Conservation (phyloP, 2,113 vertebrate genomes). For the Pomatorhinus ruficollis region DNA sequence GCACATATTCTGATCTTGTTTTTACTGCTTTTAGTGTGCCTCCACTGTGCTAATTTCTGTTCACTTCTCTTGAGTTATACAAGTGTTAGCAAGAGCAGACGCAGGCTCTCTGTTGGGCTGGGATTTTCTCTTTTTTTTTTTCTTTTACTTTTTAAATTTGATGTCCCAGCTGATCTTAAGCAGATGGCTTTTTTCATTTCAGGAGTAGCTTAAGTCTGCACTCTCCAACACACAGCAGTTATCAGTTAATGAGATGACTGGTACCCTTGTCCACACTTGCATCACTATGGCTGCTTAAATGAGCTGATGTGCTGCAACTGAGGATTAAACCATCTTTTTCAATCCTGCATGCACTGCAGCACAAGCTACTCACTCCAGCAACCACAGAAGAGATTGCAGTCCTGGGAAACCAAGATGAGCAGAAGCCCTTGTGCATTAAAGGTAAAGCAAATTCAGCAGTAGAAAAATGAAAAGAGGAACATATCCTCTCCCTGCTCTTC, state of each 20-base stretch:
- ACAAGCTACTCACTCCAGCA: constrained; percentile 46
- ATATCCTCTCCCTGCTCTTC: background rate
- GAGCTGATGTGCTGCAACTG: constrained; percentile 42
- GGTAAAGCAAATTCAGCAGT: background rate
- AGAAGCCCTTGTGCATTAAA: background rate
- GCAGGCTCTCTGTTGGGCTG: background rate
- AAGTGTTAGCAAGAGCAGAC: background rate
- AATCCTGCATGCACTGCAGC: constrained; percentile 51
- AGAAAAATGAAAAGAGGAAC: constrained; percentile 1
- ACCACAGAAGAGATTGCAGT: background rate
- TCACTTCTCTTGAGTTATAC: background rate
- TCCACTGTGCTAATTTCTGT: background rate
- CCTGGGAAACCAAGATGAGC: constrained; percentile 28
- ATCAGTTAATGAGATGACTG: constrained; percentile 64
- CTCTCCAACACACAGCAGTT: constrained; percentile 24
- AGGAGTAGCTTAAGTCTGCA: constrained; percentile 26
- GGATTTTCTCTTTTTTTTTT: background rate
- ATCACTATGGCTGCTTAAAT: background rate
- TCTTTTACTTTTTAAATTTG: constrained; percentile 15
- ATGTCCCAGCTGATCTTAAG: constrained; percentile 40
- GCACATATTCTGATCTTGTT: background rate
- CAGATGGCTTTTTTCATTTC: constrained; percentile 26
- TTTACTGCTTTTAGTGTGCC: background rate
- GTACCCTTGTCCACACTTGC: constrained; percentile 54
- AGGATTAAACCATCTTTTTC: constrained; percentile 33